phyloP scores from a whole-genome alignment of 2,888 invertebrate genomes.

The Drosophila sordidula region DNA sequence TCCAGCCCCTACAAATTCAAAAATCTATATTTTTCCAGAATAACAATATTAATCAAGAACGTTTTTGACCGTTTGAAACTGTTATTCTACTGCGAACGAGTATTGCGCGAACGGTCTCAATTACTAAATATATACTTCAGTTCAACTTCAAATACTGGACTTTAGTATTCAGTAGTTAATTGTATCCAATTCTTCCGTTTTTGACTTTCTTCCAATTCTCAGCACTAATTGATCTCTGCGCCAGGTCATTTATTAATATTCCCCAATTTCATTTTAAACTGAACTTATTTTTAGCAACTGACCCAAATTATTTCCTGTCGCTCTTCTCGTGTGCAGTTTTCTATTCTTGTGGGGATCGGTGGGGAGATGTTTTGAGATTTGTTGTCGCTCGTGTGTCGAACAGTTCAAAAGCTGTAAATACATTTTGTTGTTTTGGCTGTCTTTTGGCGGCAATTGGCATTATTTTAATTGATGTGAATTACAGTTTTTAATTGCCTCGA shows the following conservation, averaged over 20 bases:
- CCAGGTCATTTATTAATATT: slow-evolving; percentile 24
- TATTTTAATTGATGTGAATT: slow-evolving; percentile 60
- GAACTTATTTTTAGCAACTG: slow-evolving; percentile 57
- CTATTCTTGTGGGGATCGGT: slow-evolving; percentile 14
- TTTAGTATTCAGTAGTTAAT: not conserved
- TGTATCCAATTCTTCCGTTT: too few species aligned
- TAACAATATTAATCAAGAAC: too few species aligned
- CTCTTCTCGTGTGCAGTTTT: slow-evolving; percentile 15
- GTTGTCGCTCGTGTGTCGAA: slow-evolving; percentile 39
- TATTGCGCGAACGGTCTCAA: too few species aligned
- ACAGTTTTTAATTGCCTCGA: slow-evolving; percentile 29
- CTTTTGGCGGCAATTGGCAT: slow-evolving; percentile 48
- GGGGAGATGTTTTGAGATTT: slow-evolving; percentile 19
- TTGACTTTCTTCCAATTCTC: not conserved
- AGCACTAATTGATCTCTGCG: not conserved
- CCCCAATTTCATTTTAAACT: slow-evolving; percentile 11
- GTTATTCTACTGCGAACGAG: too few species aligned
- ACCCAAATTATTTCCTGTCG: slow-evolving; percentile 48
- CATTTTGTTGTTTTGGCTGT: slow-evolving; percentile 16
- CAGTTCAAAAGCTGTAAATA: slow-evolving; percentile 26
- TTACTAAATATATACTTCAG: too few species aligned
- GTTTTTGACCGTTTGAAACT: too few species aligned
- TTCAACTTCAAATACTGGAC: too few species aligned
- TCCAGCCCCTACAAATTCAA: too few species aligned
- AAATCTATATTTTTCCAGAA: too few species aligned